A percentile compares a stretch with the other conserved stretches of the same genome.
These are phyloP conservation scores for Andrena minutula DNA, from an alignment of 2,888 invertebrate genomes.

Conservation along the genomic window DNA sequence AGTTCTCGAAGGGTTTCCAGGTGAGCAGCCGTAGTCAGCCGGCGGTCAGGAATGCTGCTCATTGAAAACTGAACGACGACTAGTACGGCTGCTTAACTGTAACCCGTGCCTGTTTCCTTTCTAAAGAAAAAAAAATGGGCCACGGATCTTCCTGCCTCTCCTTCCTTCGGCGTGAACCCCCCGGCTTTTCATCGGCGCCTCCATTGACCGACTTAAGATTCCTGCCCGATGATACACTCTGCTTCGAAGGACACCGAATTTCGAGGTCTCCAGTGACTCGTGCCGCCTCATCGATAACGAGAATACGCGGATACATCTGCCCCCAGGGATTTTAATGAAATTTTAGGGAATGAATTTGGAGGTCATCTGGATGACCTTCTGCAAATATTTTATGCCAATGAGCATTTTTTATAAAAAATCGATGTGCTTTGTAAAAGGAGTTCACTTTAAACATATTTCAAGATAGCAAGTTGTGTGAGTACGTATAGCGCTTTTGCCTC, in stretches of 20 bases:
- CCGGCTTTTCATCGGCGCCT: constrained; percentile 17
- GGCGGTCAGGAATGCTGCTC: constrained; percentile 66
- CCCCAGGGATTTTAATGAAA: too few species aligned
- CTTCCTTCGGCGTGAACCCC: constrained; percentile 20
- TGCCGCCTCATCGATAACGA: not conserved
- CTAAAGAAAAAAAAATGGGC: constrained; percentile 78
- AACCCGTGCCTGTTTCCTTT: constrained; percentile 77
- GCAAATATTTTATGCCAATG: too few species aligned
- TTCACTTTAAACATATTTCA: too few species aligned
- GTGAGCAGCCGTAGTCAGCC: constrained; percentile 56
- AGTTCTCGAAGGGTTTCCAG: constrained; percentile 65
- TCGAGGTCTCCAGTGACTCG: not conserved
- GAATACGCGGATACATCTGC: not conserved
- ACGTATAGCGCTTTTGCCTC: too few species aligned
- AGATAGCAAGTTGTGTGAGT: too few species aligned
- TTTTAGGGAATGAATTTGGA: too few species aligned
- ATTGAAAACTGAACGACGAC: constrained; percentile 65
- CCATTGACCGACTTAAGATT: constrained; percentile 53
- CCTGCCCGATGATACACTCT: constrained; percentile 30
- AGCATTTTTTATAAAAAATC: too few species aligned
- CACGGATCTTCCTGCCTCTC: constrained; percentile 70
- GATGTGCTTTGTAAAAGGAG: too few species aligned
- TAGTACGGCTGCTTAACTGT: constrained; percentile 75
- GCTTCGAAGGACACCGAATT: constrained; percentile 40
- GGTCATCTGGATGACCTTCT: too few species aligned